Conservation (phyloP, 2,888 invertebrate genomes). For the Chrysotoxum bicinctum region DNA sequence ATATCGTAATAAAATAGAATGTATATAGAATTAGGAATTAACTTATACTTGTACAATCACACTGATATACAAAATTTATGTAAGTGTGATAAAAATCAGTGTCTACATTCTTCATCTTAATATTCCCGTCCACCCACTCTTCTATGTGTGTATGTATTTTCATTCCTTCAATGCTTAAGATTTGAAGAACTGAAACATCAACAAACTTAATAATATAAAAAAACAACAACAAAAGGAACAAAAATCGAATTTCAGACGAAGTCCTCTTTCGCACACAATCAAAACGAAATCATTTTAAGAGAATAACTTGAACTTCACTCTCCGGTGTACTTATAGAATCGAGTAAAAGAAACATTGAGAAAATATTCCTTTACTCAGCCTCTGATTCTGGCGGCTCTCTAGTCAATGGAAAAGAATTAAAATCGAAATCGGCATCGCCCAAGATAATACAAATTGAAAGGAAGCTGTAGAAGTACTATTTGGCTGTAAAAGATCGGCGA, state of each 20-base stretch:
- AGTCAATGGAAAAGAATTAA: slow-evolving; percentile 62
- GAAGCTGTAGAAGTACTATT: slow-evolving; percentile 52
- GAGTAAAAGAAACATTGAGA: slow-evolving; percentile 3
- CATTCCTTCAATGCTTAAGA: not conserved
- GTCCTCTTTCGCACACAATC: not conserved
- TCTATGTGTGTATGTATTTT: not conserved
- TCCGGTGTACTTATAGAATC: slow-evolving; percentile 2
- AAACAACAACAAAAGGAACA: not conserved
- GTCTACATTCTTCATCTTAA: not conserved
- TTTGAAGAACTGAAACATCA: not conserved
- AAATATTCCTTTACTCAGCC: slow-evolving; percentile 9
- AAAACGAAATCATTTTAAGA: slow-evolving; percentile 21
- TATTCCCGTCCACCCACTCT: not conserved
- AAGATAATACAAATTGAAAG: slow-evolving; percentile 59
- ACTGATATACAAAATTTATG: slow-evolving; percentile 28
- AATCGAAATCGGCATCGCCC: slow-evolving; percentile 68
- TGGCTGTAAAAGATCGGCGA: slow-evolving; percentile 35
- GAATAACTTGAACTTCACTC: slow-evolving; percentile 36
- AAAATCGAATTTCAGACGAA: not conserved
- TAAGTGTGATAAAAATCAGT: slow-evolving; percentile 15
- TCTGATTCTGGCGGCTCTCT: not conserved
- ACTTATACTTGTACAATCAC: slow-evolving; percentile 46
- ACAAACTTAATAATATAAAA: not conserved
- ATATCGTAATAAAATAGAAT: slow-evolving; percentile 33
- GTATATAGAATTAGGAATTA: not conserved